Evolutionary conservation across 2,797 vertebrate species (phyloP).

Genomic region (Enoplosus armatus): DNA sequence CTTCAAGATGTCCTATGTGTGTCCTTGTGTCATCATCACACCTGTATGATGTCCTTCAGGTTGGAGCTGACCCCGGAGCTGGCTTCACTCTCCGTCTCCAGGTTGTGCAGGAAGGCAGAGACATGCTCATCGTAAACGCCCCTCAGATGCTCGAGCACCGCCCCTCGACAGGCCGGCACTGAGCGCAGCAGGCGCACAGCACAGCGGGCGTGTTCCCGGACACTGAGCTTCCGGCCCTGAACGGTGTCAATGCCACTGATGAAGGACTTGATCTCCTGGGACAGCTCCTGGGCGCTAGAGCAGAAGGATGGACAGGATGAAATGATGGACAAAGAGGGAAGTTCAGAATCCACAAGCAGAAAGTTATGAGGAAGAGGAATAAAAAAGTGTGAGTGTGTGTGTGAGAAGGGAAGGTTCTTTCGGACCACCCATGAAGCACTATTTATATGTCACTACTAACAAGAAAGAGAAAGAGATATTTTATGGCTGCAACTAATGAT

Average conservation of each 20-base stretch:
- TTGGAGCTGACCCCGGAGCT: slow-evolving; percentile 73
- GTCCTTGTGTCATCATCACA: slow-evolving; percentile 18
- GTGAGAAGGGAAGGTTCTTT: background rate
- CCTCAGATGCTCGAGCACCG: slow-evolving; percentile 92
- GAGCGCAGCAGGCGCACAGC: slow-evolving; percentile 91
- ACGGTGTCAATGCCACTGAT: slow-evolving; percentile 90
- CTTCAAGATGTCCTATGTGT: background rate
- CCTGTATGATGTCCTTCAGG: slow-evolving; percentile 86
- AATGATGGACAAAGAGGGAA: background rate
- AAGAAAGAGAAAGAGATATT: background rate
- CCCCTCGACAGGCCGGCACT: slow-evolving; percentile 91
- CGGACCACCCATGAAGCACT: background rate
- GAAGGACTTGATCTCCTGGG: slow-evolving; percentile 95
- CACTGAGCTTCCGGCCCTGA: slow-evolving; percentile 91
- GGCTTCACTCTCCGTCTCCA: slow-evolving; percentile 86
- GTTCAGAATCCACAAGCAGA: background rate
- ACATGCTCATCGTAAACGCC: slow-evolving; percentile 94
- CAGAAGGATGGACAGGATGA: background rate
- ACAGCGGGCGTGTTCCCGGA: slow-evolving; percentile 92
- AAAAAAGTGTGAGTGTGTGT: background rate
- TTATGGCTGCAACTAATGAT: no score
- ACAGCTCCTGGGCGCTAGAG: slow-evolving; percentile 90
- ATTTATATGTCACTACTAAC: background rate
- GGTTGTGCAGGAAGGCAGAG: slow-evolving; percentile 86
- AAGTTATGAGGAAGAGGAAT: background rate